Evolutionary conservation across 2,888 invertebrate genomes (phyloP), one percentile per base, ranked within the genome.

Genomic region (Chorisops tibialis): DNA sequence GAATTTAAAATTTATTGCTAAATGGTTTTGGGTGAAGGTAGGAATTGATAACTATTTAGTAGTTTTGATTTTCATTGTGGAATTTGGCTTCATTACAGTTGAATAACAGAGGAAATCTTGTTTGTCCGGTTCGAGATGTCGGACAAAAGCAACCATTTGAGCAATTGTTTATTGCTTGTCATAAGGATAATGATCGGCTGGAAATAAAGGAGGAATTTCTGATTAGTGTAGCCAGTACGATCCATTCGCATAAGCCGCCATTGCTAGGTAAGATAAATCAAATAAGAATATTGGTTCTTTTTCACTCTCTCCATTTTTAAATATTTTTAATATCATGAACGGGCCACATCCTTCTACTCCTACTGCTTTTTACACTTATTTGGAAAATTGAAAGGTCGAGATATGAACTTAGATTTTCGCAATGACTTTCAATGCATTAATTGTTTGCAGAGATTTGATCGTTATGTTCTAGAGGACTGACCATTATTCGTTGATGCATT

Each of bases 181-280:
- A 69, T 19, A 19, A 61, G 14, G 45, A 48, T n/a, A 49, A 50
- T 16, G 12, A 21, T 6, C 7, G 11, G 7, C 39, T 43, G 12
- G 12, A 24, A 5, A 38, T 38, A n/a, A 50, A 50, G 16, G 76
- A 81, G 4, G 84, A 84, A 72, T 71, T 93, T 47, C 74, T 96
- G 59, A 77, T 91, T 16, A 94, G 94, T 75, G 81, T 94, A 19
- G 96, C 97, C 0, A 95, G 95, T 79, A 88, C 91, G 14, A 81
- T 96, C 63, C 96, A 97, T 79, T 97, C 97, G 0, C 94, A 96
- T 75, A 98, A 98, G 78, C 96, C 96, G 41, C 95, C 96, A 1
- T 78, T 97, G 59, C 71, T 82, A 68, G 86, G 89, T 85, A 81
- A 80, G 74, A n/a, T n/a, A n/a, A n/a, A n/a, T n/a, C n/a, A n/a